phyloP scores from a whole-genome alignment of 2,888 invertebrate species.

The Agrochola circellaris region DNA sequence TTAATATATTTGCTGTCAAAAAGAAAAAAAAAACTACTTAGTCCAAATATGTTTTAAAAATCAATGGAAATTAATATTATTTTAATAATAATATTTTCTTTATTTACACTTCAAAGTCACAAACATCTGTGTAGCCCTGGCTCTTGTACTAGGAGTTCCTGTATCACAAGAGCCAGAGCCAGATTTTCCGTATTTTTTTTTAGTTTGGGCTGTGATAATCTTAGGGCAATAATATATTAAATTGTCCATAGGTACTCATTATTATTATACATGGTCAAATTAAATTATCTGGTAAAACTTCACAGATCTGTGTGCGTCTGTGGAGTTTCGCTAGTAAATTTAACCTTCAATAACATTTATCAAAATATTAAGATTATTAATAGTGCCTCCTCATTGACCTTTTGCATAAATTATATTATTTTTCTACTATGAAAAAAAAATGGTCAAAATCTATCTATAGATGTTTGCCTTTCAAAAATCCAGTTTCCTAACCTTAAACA shows the following conservation, averaged over 20 bases:
- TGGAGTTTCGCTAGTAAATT: background rate
- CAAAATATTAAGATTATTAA: background rate
- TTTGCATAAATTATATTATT: background rate
- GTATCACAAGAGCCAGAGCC: too few relatives aligned
- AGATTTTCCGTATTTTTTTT: background rate
- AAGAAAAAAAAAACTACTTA: background rate
- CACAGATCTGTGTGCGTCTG: background rate
- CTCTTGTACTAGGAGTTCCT: too few relatives aligned
- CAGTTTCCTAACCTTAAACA: conserved; percentile 17
- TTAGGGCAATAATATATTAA: background rate
- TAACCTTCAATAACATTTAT: background rate
- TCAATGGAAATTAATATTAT: background rate
- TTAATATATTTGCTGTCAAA: background rate
- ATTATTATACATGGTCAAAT: background rate
- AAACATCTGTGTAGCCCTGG: too few relatives aligned
- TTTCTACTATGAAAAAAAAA: conserved; percentile 9
- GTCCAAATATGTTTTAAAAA: background rate
- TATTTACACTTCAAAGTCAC: too few relatives aligned
- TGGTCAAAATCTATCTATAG: background rate
- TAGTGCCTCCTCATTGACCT: background rate
- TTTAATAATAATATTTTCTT: too few relatives aligned
- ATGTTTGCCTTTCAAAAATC: conserved; percentile 16
- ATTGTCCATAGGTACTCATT: background rate
- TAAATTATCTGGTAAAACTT: background rate
- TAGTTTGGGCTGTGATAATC: background rate